Evolutionary conservation across 2,113 vertebrate genomes (phyloP), one percentile per base, ranked within the genome.

Genomic region (Ranitomeya variabilis): DNA sequence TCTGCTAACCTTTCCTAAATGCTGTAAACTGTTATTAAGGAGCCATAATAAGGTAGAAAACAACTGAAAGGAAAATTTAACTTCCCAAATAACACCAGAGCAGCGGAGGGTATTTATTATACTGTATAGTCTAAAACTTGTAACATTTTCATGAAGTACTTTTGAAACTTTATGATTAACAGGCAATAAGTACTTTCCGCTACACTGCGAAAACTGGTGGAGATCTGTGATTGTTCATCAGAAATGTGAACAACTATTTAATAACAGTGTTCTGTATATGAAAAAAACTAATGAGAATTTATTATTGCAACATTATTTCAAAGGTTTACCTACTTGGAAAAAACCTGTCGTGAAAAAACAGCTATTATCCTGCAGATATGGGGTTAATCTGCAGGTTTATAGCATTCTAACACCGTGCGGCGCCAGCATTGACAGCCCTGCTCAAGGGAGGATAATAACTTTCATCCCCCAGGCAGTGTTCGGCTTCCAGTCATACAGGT

Each of bases 121-220:
- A 45, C 37, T 45, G 37, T 45, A 54, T 23, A 51, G 51, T 23
- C 37, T 54, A 21, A 19, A 69, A 26, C 60, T 66, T 64, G 64
- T 69, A 51, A 69, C 82, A 84, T 84, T 84, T 84, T 55, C 82
- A 69, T 69, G 69, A 52, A 54, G 19, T 84, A 10, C 62, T n/a
- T 69, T 10, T 54, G 45, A 69, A 84, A 71, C 60, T 13, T 83
- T 52, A 83, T 13, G 62, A 83, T 83, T 83, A 23, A 54, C 64
- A 84, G 64, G 26, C 45, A 84, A 54, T 84, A 51, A 52, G 37
- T 21, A 71, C 45, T 19, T 67, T 84, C 60, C 16, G 10, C 26
- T 1, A 23, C 18, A 31, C 31, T 51, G 62, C 37, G 52, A 67
- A 31, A 83, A 13, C 6, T 54, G 26, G 16, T 66, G 51, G 37